Evolutionary conservation across 2,888 invertebrate species (phyloP).

Genomic region (Mimumesa dahlbomi): DNA sequence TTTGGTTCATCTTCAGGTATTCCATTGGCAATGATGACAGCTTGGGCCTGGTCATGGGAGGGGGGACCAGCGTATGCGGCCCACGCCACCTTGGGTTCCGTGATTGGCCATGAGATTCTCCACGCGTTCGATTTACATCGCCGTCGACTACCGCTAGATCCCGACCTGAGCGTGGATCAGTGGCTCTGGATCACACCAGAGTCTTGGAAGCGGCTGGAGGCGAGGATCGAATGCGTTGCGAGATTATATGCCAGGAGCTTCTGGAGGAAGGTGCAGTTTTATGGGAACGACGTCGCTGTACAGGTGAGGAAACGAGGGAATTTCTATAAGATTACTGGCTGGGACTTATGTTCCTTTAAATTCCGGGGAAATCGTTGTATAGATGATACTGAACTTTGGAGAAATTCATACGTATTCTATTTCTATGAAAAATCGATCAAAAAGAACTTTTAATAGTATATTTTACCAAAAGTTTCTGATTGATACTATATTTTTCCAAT

Average conservation of each 20-base stretch:
- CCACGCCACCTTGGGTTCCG: conserved; percentile 81
- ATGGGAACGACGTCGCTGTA: conserved; percentile 79
- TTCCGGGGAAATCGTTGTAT: no score
- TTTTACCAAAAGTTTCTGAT: no score
- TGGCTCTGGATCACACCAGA: conserved; percentile 79
- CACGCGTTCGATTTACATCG: conserved; percentile 81
- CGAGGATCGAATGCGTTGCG: conserved; percentile 80
- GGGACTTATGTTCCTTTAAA: no score
- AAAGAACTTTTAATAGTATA: no score
- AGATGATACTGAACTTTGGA: no score
- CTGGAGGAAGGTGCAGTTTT: conserved; percentile 79
- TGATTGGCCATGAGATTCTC: conserved; percentile 81
- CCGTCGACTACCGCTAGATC: conserved; percentile 74
- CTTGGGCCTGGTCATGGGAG: conserved; percentile 80
- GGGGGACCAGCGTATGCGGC: conserved; percentile 81
- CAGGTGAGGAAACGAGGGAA: no score
- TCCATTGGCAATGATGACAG: conserved; percentile 81
- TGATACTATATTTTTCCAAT: no score
- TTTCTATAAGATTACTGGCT: no score
- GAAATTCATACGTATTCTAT: no score
- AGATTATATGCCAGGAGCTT: conserved; percentile 80
- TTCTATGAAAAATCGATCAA: no score
- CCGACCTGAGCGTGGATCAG: conserved; percentile 71
- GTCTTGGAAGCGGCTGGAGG: conserved; percentile 78
- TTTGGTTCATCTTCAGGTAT: conserved; percentile 74